Percentiles rank a stretch among this genome's conserved stretches.
Evolutionary conservation across 2,888 invertebrate genomes (phyloP).

Genomic region (Pedicia rivosa): DNA sequence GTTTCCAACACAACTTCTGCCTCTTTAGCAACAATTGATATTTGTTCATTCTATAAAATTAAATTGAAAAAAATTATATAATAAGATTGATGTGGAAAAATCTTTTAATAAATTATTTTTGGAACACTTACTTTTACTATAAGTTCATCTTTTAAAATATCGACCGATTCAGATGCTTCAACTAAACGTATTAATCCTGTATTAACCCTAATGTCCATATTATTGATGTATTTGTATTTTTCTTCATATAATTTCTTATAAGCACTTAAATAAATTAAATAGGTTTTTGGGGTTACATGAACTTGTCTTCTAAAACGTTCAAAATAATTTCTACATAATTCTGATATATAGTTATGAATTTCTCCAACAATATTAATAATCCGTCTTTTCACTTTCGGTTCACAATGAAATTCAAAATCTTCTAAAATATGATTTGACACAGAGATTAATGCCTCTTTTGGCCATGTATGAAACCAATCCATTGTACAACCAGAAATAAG

Average conservation of each 20-base stretch:
- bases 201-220: constrained; percentile 60
- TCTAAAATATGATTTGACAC: constrained; percentile 58
- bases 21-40: constrained; percentile 54
- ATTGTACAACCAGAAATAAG: constrained; percentile 73
- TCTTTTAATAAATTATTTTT: background rate
- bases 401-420: constrained; percentile 43
- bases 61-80: constrained; percentile 1
- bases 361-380: constrained; percentile 61
- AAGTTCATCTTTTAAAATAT: constrained; percentile 55
- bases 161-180: constrained; percentile 66
- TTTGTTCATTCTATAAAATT: constrained; percentile 37
- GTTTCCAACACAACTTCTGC: constrained; percentile 61
- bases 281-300: constrained; percentile 75
- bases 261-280: constrained; percentile 57
- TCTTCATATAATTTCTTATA: constrained; percentile 59
- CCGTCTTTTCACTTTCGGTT: constrained; percentile 47
- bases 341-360: constrained; percentile 59
- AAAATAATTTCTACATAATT: constrained; percentile 52
- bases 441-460: constrained; percentile 57
- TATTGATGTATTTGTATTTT: constrained; percentile 47
- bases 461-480: constrained; percentile 79
- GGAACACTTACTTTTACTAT: constrained; percentile 32
- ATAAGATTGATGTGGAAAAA: too few species aligned
- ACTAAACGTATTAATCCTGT: constrained; percentile 62
- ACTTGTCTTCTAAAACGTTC: constrained; percentile 57